These are phyloP conservation scores for Aphyosemion australe DNA, from an alignment of 2,113 vertebrate genomes.

Conservation along the genomic window DNA sequence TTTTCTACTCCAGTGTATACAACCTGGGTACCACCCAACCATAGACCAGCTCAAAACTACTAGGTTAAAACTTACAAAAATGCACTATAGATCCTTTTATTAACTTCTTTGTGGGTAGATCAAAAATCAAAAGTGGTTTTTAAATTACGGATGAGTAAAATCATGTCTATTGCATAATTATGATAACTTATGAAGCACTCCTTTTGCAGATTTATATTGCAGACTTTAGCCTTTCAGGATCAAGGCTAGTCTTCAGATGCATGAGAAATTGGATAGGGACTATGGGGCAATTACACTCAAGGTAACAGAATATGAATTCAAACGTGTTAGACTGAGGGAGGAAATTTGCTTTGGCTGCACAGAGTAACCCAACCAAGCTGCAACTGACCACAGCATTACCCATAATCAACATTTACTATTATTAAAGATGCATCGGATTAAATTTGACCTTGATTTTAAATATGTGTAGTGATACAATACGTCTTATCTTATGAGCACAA, in stretches of 20 bases:
- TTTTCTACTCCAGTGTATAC: no score
- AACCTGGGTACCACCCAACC: no score
- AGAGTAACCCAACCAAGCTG: background rate
- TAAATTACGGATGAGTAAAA: no score
- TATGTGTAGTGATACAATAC: no score
- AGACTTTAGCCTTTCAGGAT: background rate
- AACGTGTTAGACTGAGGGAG: slow-evolving; percentile 17
- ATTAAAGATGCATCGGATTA: no score
- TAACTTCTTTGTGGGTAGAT: background rate
- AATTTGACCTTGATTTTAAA: no score
- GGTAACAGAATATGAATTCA: slow-evolving; percentile 7
- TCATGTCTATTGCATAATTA: no score
- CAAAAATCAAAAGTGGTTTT: background rate
- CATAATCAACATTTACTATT: no score
- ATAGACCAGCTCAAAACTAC: no score
- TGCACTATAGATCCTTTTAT: no score
- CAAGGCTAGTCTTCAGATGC: background rate
- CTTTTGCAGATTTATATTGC: background rate
- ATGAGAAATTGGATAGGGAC: background rate
- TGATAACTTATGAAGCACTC: background rate
- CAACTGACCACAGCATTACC: background rate
- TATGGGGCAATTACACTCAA: slow-evolving; percentile 2
- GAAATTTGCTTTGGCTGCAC: background rate
- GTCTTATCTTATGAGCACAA: no score
- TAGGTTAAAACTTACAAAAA: no score